Conservation (phyloP, 2,797 vertebrate species). For the Centropyge bicolor region DNA sequence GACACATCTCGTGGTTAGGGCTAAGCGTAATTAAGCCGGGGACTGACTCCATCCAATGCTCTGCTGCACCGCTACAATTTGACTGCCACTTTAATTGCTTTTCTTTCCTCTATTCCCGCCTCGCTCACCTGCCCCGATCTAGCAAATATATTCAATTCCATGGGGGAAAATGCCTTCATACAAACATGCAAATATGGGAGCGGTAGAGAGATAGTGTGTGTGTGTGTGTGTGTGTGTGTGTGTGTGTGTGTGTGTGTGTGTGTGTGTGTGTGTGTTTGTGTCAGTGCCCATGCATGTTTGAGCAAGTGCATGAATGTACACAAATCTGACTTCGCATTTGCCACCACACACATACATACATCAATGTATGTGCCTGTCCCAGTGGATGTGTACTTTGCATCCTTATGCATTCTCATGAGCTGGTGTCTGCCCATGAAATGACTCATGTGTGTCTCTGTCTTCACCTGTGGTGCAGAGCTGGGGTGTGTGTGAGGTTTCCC, state of each 20-base stretch:
- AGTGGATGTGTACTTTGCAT: constrained; percentile 43
- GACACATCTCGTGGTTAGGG: constrained; percentile 52
- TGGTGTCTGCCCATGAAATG: constrained; percentile 62
- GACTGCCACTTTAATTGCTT: constrained; percentile 81
- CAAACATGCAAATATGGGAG: constrained; percentile 75
- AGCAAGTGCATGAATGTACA: constrained; percentile 6
- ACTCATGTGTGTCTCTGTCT: constrained; percentile 58
- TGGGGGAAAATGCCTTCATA: constrained; percentile 54
- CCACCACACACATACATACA: constrained; percentile 4
- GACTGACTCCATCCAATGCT: constrained; percentile 68
- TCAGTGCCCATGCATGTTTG: constrained; percentile 20
- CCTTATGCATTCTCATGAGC: constrained; percentile 47
- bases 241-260: constrained; percentile 16
- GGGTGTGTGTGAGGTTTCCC: constrained; percentile 68
- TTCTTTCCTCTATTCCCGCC: constrained; percentile 73
- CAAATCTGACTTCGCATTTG: constrained; percentile 16
- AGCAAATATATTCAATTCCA: constrained; percentile 77
- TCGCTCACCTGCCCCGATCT: constrained; percentile 57
- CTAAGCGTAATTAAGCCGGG: constrained; percentile 74
- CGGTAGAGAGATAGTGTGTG: background rate
- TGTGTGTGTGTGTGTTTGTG: background rate
- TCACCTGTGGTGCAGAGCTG: constrained; percentile 62
- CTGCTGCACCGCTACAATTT: constrained; percentile 66
- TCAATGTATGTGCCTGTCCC: constrained; percentile 19
- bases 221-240: background rate